These are phyloP conservation scores for Scaptomyza parva DNA, from an alignment of 2,888 invertebrate genomes.

Conservation along the genomic window DNA sequence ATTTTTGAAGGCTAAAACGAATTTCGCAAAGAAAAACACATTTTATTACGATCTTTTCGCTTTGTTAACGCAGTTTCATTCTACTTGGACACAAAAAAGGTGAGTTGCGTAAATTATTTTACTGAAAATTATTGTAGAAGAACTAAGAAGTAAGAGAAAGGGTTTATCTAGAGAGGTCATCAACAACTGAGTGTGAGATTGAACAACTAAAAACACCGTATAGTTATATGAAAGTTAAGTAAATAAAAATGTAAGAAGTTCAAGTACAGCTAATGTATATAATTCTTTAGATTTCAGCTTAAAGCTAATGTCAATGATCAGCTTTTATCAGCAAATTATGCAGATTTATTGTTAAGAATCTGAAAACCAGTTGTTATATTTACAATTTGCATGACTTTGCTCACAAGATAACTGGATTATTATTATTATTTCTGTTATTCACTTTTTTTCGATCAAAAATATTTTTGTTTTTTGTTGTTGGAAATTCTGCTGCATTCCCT, in stretches of 20 bases:
- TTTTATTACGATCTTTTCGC: slow-evolving; percentile 34
- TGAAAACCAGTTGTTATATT: background rate
- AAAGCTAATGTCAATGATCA: background rate
- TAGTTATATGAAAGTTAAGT: background rate
- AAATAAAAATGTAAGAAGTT: background rate
- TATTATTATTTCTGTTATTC: background rate
- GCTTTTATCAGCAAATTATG: background rate
- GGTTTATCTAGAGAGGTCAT: background rate
- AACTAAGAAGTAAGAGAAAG: background rate
- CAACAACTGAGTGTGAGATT: background rate
- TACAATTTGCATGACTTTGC: background rate
- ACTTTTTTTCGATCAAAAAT: background rate
- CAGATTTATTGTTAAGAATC: background rate
- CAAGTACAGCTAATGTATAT: background rate
- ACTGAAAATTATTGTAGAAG: background rate
- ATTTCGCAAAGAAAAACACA: slow-evolving; percentile 48
- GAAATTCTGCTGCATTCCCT: background rate
- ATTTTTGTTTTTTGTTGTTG: background rate
- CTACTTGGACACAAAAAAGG: slow-evolving; percentile 32
- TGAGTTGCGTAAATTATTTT: slow-evolving; percentile 23
- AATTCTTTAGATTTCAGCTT: background rate
- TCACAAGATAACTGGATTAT: background rate
- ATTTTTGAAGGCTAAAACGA: slow-evolving; percentile 35
- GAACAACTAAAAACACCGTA: no score
- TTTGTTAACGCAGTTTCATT: slow-evolving; percentile 36